Base-by-base conservation (phyloP, 2,797 vertebrate species). In the Acanthurus leucopareius region DNA sequence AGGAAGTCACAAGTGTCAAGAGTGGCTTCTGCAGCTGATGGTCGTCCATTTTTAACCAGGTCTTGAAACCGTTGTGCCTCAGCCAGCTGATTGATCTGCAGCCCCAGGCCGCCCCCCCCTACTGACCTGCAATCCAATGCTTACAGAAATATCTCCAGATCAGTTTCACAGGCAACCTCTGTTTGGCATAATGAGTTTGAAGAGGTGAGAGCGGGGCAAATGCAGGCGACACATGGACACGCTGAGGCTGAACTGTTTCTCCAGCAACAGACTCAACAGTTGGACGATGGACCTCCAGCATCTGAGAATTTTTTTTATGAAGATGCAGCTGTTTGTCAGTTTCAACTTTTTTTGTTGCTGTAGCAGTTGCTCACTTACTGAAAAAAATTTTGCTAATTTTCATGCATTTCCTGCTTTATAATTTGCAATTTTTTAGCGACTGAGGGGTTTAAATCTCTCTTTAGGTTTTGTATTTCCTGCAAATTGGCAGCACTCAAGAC, bases 211-310 rank as follows among this genome's bases (percentile, higher is more conserved):
- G 65, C 32, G 25, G 32, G 22, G 10, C 15, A 40, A 57, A 35
- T n/a, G 47, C n/a, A 45, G 67, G 35, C 7, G 53, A 61, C 48
- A 48, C 3, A 19, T 35, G 38, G 45, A 44, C 28, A 51, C 49
- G 60, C 58, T 57, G 53, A 44, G 35, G 61, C 68, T 62, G 60
- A 80, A 68, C 5, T 17, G 78, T 84, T 80, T 71, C 66, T 69
- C 60, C 82, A 42, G 88, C 69, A 83, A 84, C 86, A 69, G 58
- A 49, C 38, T 32, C 17, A 32, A 22, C 17, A 28, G 22, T n/a
- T 22, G 20, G 28, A 64, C 59, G 63, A 73, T 62, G 68, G 68
- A 72, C 68, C 57, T 75, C 52, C 58, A 35, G 49, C 48, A 69
- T 48, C 40, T 19, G 17, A 68, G 59, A 64, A 79, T 62, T 65